phyloP scores from a whole-genome alignment of 2,113 vertebrate genomes.

The Oceanites oceanicus region DNA sequence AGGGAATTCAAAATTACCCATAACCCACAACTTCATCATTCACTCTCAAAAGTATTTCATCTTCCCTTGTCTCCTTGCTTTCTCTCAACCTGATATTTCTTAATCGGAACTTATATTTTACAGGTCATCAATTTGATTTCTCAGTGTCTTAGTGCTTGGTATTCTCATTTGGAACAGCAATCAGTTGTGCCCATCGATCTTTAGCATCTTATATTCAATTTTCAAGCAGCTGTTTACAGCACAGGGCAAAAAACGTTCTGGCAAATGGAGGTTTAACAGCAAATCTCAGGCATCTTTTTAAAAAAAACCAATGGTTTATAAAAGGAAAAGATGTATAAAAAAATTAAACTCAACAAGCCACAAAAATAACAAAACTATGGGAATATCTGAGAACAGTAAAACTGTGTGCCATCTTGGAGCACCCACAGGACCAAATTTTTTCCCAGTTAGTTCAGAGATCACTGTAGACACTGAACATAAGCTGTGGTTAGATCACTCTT shows the following conservation, averaged over 20 bases:
- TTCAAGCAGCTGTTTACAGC: slow-evolving; percentile 21
- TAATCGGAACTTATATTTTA: slow-evolving; percentile 56
- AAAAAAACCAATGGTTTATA: not conserved
- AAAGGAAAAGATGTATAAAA: not conserved
- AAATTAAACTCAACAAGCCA: not conserved
- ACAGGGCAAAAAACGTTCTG: not conserved
- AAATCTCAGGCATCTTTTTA: not conserved
- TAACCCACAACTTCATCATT: slow-evolving; percentile 38
- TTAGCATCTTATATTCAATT: slow-evolving; percentile 21
- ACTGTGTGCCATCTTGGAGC: not conserved
- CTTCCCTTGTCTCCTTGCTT: slow-evolving; percentile 25
- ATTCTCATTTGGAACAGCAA: slow-evolving; percentile 33
- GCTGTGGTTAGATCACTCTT: not conserved
- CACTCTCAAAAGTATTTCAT: slow-evolving; percentile 44
- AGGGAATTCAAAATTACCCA: slow-evolving; percentile 41
- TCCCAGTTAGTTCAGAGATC: not conserved
- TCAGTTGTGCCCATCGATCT: slow-evolving; percentile 43
- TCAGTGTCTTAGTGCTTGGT: slow-evolving; percentile 18
- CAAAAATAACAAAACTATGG: not conserved
- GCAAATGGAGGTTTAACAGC: not conserved
- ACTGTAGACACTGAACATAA: not conserved
- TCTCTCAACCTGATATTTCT: slow-evolving; percentile 47
- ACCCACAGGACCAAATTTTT: not conserved
- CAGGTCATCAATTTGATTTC: slow-evolving; percentile 57
- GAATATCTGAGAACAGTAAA: not conserved